Base-by-base conservation (phyloP, 2,888 invertebrate species). In the Protonemura montana region DNA sequence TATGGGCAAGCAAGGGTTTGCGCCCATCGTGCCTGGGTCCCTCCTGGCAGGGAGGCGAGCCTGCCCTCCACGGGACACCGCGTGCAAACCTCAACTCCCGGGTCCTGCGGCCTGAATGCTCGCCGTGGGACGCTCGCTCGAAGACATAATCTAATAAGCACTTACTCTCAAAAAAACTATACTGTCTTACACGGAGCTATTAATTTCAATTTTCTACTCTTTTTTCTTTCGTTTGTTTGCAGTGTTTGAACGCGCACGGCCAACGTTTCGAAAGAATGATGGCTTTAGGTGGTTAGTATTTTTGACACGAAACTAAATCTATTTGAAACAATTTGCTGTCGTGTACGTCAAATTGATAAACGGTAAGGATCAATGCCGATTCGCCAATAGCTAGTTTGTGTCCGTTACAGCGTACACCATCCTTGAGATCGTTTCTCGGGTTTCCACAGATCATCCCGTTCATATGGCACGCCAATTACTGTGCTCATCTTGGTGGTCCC, bases 131-230 rank as follows among this genome's bases (percentile, higher is more conserved):
- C 84, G 87, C 77, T 21, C 25, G 30, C 28, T 41, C 21, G 81
- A 86, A 86, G 85, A 86, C 85, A 86, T 87, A 87, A 87, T 87
- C 87, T 87, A 87, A 86, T 87, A 87, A 87, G 85, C 78, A 87
- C 86, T 86, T 82, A 82, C 86, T 78, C 30, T 76, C 77, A 29
- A 82, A n/a, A n/a, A 42, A 29, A 76, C 42, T 35, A 27, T 77
- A 27, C n/a, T 77, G 59, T 59, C 59, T 59, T 59, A 59, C 85
- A 42, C 85, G 85, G 30, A 81, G 80, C 87, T 85, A 87, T 87
- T 86, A 87, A 86, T 87, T 87, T 87, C 87, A 87, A 87, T 87
- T 87, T 82, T 82, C 84, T 30, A 7, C 26, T 10, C 21, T 59
- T 59, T 59, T 59, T 59, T 59, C 21, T 16, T 59, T 59, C 16